Evolutionary conservation across 2,113 vertebrate species (phyloP).

Genomic region (Neopipo cinnamomea): DNA sequence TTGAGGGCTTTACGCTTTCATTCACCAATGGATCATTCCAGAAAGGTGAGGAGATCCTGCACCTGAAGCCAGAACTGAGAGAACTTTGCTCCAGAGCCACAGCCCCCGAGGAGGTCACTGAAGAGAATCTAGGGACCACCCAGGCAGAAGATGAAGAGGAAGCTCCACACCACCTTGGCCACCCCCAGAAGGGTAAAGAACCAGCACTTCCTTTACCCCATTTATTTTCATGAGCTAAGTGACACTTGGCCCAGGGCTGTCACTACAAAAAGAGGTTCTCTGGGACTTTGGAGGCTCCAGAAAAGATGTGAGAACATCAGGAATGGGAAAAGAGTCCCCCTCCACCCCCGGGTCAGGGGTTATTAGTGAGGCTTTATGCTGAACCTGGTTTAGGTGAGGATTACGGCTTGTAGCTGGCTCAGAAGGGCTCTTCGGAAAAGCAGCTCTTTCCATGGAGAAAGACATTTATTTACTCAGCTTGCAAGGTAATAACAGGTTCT

Average conservation of each 20-base stretch:
- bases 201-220: not conserved
- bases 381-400: not conserved
- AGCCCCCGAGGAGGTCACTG: not conserved
- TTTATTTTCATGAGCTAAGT: not conserved
- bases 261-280: not conserved
- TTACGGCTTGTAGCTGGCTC: not conserved
- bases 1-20: not conserved
- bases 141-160: not conserved
- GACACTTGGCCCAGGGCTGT: not conserved
- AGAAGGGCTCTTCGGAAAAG: not conserved
- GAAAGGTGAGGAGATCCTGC: not conserved
- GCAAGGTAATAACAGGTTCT: not conserved
- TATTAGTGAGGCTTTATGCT: not conserved
- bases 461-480: not conserved
- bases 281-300: not conserved
- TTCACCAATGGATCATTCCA: rapidly evolving
- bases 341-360: not conserved
- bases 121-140: not conserved
- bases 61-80: not conserved
- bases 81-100: not conserved
- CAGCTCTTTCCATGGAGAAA: not conserved
- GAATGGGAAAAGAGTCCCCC: not conserved
- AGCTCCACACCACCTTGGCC: not conserved
- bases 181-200: not conserved
- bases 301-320: not conserved